Base-by-base conservation (phyloP, 2,113 vertebrate genomes). In the Enhydra lutris region DNA sequence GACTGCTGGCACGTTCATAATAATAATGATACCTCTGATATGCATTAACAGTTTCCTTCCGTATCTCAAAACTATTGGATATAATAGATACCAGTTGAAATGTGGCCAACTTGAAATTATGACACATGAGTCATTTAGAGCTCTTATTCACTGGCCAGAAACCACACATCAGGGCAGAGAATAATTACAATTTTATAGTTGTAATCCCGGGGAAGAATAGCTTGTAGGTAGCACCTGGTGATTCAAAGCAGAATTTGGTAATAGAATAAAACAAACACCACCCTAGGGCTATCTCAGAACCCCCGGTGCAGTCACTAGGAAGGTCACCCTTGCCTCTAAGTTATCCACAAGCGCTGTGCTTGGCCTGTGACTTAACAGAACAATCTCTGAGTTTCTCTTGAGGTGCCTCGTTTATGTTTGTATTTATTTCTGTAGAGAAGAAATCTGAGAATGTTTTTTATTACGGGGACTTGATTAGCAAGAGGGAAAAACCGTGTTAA, bases 1-100 rank as follows among this genome's bases (percentile, higher is more conserved):
- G 7, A 80, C 71, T n/a, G 10, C 88, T 93, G 59, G 59, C 88
- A 85, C 76, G 65, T 93, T 95, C 88, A 80, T 95, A 71, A 71
- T 95, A 61, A 90, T 96, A 89, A 96, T 29, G 55, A 76, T 31
- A 84, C 81, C 82, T 95, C 80, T 94, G 36, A 89, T 95, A 83
- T 42, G 61, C 39, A 39, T 94, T 92, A 93, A 88, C 57, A 26
- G 45, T 89, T 95, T 93, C 65, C 87, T 95, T 91, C 87, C 69
- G 6, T 29, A 45, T 79, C 87, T 81, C 90, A 39, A 36, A 95
- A 76, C 47, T 47, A 11, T 81, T 24, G 74, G 57, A 47, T 89
- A 80, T 71, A 71, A 82, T 78, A 83, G 69, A 39, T 90, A 42
- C 21, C 90, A 52, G 14, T 7, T 65, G 36, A 94, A 85, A 89